Base-by-base conservation (phyloP, 2,888 invertebrate species). In the Hypsopygia costalis region DNA sequence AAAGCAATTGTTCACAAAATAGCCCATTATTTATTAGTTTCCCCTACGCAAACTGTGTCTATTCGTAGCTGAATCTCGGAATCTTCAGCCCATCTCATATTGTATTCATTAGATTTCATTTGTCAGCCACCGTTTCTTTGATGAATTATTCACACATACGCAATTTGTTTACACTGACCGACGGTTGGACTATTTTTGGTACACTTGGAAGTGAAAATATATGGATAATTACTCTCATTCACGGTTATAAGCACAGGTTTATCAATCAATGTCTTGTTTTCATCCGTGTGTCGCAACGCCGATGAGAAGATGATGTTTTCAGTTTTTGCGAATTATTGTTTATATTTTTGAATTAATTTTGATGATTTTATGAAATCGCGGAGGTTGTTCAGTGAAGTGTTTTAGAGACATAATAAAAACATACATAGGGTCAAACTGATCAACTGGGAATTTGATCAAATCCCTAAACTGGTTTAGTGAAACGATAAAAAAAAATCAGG, bases 71-170 rank as follows among this genome's bases (percentile, higher is more conserved):
- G 64, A 77, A 77, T 79, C 78, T 73, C 66, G 55, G 47, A 55
- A 59, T 56, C 64, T 52, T 60, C 57, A 39, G 31, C 63, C 61
- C 52, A 52, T 69, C 82, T 83, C 83, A 85, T 85, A 83, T 76
- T 73, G 62, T 81, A 85, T 85, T 85, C 82, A 82, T 81, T 82
- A 81, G 70, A 82, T 85, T 82, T 81, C 82, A 83, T 85, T 83
- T 82, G 82, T 81, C 81, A 82, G 77, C 69, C 68, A 76, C 62
- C 57, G 71, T 69, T 77, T 75, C 76, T 79, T 78, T 80, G 80
- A 85, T 85, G 79, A 79, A 83, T 82, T 78, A 85, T 85, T 83
- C 81, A 83, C 66, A 46, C 56, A 64, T 58, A 69, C 60, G 69
- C 79, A 74, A 80, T 83, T 82, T 81, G 81, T 81, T 80, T 76